phyloP scores from a whole-genome alignment of 2,888 invertebrate species.

The Sericinus montela region DNA sequence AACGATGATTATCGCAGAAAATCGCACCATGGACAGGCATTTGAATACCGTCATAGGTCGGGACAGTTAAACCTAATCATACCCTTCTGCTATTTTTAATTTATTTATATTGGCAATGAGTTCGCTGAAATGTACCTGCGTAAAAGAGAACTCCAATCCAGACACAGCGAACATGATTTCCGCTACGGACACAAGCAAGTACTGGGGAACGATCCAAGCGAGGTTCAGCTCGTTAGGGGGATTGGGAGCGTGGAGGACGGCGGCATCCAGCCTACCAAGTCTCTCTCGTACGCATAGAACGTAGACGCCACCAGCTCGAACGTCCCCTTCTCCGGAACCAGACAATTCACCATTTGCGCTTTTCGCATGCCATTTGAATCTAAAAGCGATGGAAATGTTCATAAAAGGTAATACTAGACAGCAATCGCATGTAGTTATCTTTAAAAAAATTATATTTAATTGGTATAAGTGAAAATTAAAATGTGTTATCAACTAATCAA shows the following conservation, averaged over 20 bases:
- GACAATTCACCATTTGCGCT: conserved; percentile 50
- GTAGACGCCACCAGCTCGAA: conserved; percentile 75
- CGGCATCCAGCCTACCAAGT: conserved; percentile 71
- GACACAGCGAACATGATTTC: conserved; percentile 92
- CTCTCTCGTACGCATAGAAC: conserved; percentile 75
- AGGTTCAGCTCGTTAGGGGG: conserved; percentile 83
- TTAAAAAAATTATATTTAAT: too few relatives aligned
- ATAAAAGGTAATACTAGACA: too few relatives aligned
- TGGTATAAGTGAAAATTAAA: too few relatives aligned
- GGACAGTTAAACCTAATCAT: too few relatives aligned
- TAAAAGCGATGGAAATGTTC: conserved; percentile 19
- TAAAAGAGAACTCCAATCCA: conserved; percentile 90
- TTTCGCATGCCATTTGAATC: conserved; percentile 57
- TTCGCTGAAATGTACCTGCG: conserved; percentile 71
- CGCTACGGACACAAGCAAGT: conserved; percentile 86
- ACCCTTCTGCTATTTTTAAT: too few relatives aligned
- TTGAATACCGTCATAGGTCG: too few relatives aligned
- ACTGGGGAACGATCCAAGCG: conserved; percentile 88
- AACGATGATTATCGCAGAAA: too few relatives aligned
- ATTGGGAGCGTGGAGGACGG: conserved; percentile 80
- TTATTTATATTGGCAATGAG: too few relatives aligned
- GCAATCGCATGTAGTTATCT: too few relatives aligned
- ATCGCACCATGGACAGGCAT: too few relatives aligned
- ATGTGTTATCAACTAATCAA: too few relatives aligned
- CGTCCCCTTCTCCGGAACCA: conserved; percentile 52